Base-by-base conservation (phyloP, 2,797 vertebrate species). In the Psittacula derbiana region DNA sequence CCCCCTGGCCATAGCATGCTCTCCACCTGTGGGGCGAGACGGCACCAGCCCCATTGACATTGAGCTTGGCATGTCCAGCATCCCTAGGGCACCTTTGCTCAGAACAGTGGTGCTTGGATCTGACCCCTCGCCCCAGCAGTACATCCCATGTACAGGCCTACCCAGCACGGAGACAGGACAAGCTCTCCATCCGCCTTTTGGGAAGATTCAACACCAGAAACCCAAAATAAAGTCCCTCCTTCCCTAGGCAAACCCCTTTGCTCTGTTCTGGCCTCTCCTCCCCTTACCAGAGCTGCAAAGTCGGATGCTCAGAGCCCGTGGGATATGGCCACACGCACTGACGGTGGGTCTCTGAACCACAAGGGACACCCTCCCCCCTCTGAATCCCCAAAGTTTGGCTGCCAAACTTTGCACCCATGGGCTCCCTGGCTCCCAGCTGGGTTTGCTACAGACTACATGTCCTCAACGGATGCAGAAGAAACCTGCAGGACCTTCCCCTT, bases 1-100 rank as follows among this genome's bases (percentile, higher is more conserved):
- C 97, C 98, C 11, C 99, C 98, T 0, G 99, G 99, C 99, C 99
- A 99, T 92, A 98, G 98, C 98, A 99, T 99, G 87, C 95, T 98
- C 69, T 98, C 97, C 90, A 97, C 98, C 99, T 99, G 97, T 1
- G 36, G 93, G 90, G 47, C 25, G 11, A 97, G 83, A 96, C 0
- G 14, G 46, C 71, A 83, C 36, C 64, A 31, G 75, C 78, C 43
- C 15, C 14, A n/a, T 74, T 91, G 87, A 76, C 2, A 9, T 75
- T 7, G 0, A 13, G 2, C 10, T 5, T 3, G 33, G 40, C 21
- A 16, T 33, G 44, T 12, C 3, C 0, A 76, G 91, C 52, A 49
- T 6, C 0, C 23, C 40, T 3, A 46, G 41, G 80, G 21, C 4
- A 3, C 4, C 50, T 64, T 58, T 52, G 65, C 44, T 64, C 4